Percentiles rank a stretch among this genome's conserved stretches.
Conservation (phyloP, 1,140 invertebrate species). For the Pseudomyrmex cubaensis region DNA sequence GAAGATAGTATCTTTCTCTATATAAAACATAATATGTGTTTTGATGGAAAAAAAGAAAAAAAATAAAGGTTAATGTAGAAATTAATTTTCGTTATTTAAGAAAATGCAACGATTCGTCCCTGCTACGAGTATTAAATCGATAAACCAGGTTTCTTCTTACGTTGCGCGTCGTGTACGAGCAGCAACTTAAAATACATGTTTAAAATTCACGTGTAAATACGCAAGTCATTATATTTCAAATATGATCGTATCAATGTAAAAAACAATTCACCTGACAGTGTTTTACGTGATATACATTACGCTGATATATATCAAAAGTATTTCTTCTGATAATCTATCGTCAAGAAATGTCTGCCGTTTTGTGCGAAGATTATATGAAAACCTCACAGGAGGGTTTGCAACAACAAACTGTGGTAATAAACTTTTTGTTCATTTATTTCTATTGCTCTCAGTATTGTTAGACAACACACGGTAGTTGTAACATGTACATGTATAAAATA, state of each 20-base stretch:
- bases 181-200: conserved; percentile 1
- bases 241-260: neutral
- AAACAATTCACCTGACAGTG: too few relatives aligned
- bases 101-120: conserved; percentile 6
- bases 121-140: conserved; percentile 42
- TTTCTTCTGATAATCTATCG: neutral
- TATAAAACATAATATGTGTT: conserved; percentile 1
- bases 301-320: too few relatives aligned
- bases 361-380: neutral
- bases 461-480: neutral
- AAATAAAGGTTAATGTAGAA: neutral
- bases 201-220: neutral
- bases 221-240: neutral
- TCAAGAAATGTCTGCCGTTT: conserved; percentile 29
- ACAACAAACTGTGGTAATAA: conserved; percentile 16
- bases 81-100: neutral
- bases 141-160: conserved; percentile 2
- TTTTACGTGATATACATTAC: too few relatives aligned
- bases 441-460: neutral
- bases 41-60: neutral
- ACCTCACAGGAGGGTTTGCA: neutral
- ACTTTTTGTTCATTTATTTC: too few relatives aligned
- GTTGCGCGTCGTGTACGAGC: neutral
- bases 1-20: conserved; percentile 17
- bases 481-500: too few relatives aligned